Conservation (phyloP, 2,888 invertebrate species). For the Latheticus oryzae region DNA sequence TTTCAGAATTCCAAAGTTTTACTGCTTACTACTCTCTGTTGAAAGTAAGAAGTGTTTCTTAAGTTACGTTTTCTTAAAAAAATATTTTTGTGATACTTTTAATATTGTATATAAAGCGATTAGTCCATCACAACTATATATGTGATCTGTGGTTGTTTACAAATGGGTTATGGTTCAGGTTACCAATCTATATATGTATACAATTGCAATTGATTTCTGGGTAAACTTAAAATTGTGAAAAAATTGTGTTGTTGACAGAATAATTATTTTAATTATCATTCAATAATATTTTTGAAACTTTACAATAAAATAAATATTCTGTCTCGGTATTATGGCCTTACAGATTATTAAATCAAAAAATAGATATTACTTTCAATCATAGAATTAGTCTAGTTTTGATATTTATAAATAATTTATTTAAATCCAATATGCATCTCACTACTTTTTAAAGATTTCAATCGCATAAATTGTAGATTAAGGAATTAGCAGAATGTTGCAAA, state of each 20-base stretch:
- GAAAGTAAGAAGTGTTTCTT: conserved; percentile 22
- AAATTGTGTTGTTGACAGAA: conserved; percentile 39
- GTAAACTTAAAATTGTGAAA: conserved; percentile 28
- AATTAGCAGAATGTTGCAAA: conserved; percentile 14
- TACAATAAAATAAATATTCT: conserved; percentile 40
- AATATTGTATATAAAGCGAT: conserved; percentile 42
- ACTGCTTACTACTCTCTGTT: conserved; percentile 39
- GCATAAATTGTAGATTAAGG: conserved; percentile 32
- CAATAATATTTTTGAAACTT: conserved; percentile 4
- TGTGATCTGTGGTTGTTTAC: conserved; percentile 39
- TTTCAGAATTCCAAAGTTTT: conserved; percentile 24
- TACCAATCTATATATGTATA: conserved; percentile 42
- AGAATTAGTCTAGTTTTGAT: conserved; percentile 42
- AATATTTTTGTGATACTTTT: conserved; percentile 40
- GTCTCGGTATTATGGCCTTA: conserved; percentile 46
- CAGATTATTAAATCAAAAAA: conserved; percentile 41
- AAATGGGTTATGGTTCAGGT: conserved; percentile 47
- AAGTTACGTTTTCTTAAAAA: conserved; percentile 24
- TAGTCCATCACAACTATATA: conserved; percentile 45
- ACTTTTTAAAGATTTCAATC: conserved; percentile 31
- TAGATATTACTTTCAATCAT: conserved; percentile 37
- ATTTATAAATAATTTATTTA: conserved; percentile 43
- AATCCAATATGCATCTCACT: conserved; percentile 33
- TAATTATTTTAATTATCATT: conserved; percentile 36
- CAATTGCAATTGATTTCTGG: conserved; percentile 9